phyloP scores from a whole-genome alignment of 2,888 invertebrate genomes.

The Balanococcus diminutus region DNA sequence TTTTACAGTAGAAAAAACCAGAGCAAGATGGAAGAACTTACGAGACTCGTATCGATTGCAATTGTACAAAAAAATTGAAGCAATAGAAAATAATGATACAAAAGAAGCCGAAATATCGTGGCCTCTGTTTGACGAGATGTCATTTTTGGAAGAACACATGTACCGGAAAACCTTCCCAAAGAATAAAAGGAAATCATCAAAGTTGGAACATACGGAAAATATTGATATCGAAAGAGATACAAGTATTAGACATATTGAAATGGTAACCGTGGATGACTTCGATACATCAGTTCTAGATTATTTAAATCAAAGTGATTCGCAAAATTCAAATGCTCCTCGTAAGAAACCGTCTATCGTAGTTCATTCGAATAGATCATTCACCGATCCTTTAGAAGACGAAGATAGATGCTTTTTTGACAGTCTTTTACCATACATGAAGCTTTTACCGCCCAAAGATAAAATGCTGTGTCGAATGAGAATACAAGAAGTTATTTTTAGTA shows the following conservation, averaged over 20 bases:
- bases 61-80: not conserved
- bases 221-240: too few relatives aligned
- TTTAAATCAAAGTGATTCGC: not conserved
- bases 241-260: not conserved
- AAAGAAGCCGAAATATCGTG: not conserved
- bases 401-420: conserved; percentile 19
- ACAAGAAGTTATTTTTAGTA: not conserved
- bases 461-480: conserved; percentile 2
- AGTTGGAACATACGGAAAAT: not conserved
- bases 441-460: not conserved
- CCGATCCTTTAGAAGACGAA: not conserved
- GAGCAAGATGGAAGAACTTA: not conserved
- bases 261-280: conserved; percentile 11
- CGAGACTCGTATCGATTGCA: not conserved
- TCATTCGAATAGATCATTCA: not conserved
- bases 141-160: conserved; percentile 4
- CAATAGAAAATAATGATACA: not conserved
- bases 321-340: not conserved
- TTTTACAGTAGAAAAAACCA: not conserved
- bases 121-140: not conserved
- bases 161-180: not conserved
- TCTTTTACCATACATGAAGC: conserved; percentile 14
- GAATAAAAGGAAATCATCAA: not conserved
- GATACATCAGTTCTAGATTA: not conserved
- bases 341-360: not conserved